Percentiles rank a stretch among this genome's conserved stretches.
Conservation (phyloP, 2,797 vertebrate genomes). For the Poecilia picta region DNA sequence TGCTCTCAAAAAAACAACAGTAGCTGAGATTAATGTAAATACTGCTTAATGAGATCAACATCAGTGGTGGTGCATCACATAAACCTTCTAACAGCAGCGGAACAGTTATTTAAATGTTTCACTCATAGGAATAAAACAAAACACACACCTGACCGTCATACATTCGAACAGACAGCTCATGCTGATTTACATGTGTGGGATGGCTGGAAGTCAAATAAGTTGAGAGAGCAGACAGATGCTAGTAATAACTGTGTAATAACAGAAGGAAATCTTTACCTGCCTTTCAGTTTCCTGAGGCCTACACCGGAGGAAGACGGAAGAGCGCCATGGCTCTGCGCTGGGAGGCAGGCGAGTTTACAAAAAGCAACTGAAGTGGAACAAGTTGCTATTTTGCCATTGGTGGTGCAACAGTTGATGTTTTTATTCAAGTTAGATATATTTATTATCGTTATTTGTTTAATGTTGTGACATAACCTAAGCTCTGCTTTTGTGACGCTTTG, state of each 20-base stretch:
- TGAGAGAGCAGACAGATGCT: slow-evolving; percentile 11
- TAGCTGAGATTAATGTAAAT: not conserved
- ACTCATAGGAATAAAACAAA: not conserved
- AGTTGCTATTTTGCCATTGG: slow-evolving; percentile 18
- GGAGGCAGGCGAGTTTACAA: slow-evolving; percentile 82
- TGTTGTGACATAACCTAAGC: slow-evolving; percentile 61
- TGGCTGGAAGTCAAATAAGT: not conserved
- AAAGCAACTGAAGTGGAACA: slow-evolving; percentile 66
- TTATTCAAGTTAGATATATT: slow-evolving; percentile 50
- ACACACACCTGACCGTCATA: not conserved
- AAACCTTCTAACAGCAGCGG: not conserved
- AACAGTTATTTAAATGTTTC: not conserved
- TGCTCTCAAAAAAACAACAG: not conserved
- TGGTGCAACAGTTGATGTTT: slow-evolving; percentile 41
- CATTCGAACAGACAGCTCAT: not conserved
- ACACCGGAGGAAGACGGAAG: slow-evolving; percentile 76
- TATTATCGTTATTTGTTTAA: slow-evolving; percentile 65
- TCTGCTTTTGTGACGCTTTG: slow-evolving; percentile 76
- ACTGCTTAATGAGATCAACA: not conserved
- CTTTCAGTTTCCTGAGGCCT: slow-evolving; percentile 79
- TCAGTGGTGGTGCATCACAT: not conserved
- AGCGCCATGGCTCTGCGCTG: slow-evolving; percentile 83
- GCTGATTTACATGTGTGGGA: not conserved
- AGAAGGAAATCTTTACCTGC: slow-evolving; percentile 33
- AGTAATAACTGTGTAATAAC: slow-evolving; percentile 15